A percentile compares a stretch with the other conserved stretches of the same genome.
phyloP scores from a whole-genome alignment of 2,888 invertebrate genomes.

The Conops quadrifasciatus region DNA sequence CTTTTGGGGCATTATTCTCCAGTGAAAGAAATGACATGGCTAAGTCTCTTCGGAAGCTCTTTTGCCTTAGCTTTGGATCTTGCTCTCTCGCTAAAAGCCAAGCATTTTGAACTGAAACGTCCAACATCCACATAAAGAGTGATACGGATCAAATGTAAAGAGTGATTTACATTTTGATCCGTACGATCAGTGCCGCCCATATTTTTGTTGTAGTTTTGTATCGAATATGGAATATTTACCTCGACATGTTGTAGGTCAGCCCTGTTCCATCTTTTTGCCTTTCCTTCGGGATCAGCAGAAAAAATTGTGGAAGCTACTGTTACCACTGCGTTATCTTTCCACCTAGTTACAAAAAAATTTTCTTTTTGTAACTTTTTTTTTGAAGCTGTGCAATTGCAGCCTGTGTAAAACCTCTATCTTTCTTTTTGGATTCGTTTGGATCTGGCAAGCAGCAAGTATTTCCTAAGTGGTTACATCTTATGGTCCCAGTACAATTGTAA shows the following conservation, averaged over 20 bases:
- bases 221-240: not conserved
- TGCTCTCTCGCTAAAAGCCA: not conserved
- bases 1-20: not conserved
- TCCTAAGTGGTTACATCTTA: not conserved
- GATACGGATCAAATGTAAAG: not conserved
- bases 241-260: not conserved
- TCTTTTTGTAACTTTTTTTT: no score
- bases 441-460: not conserved
- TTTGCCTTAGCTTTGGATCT: not conserved
- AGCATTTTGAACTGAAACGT: conserved; percentile 5
- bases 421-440: conserved; percentile 1
- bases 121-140: not conserved
- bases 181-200: not conserved
- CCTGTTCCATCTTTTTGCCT: not conserved
- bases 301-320: no score
- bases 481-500: conserved; percentile 9
- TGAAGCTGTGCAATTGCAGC: not conserved
- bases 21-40: no score
- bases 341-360: not conserved
- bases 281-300: not conserved
- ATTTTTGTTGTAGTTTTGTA: not conserved
- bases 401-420: not conserved
- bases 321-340: conserved; percentile 6
- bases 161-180: not conserved
- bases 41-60: not conserved